Evolutionary conservation across 1,140 invertebrate genomes (phyloP).

Genomic region (Megathymus violae): DNA sequence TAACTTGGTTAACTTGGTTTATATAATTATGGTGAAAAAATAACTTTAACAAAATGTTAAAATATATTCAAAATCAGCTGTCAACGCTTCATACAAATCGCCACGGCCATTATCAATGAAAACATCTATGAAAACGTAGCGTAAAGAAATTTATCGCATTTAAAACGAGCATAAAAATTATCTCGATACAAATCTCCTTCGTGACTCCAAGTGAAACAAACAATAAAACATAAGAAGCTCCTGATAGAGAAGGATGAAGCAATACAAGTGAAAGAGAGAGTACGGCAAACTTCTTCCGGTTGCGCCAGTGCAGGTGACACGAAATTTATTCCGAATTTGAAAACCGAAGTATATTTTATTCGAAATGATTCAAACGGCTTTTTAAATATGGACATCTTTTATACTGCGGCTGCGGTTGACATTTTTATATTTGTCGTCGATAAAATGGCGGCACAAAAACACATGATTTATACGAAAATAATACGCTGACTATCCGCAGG

Average conservation of each 20-base stretch:
- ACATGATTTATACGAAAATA: constrained; percentile 78
- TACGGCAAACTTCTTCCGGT: constrained; percentile 70
- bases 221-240: constrained; percentile 63
- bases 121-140: constrained; percentile 65
- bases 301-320: constrained; percentile 78
- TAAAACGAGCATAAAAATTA: constrained; percentile 76
- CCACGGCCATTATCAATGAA: constrained; percentile 55
- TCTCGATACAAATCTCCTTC: constrained; percentile 69
- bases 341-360: constrained; percentile 79
- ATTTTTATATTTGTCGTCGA: constrained; percentile 79
- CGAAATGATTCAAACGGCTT: constrained; percentile 78
- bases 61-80: constrained; percentile 54
- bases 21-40: too few species aligned
- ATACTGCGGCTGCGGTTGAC: constrained; percentile 71
- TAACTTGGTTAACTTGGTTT: too few species aligned
- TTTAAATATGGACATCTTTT: constrained; percentile 81
- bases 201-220: constrained; percentile 61
- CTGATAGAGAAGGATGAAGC: constrained; percentile 45
- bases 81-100: constrained; percentile 69
- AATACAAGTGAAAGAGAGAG: constrained; percentile 51
- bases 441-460: constrained; percentile 63
- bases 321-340: constrained; percentile 82
- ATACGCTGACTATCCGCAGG: constrained; percentile 54
- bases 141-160: constrained; percentile 75
- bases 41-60: background rate